Percentiles rank a stretch among this genome's conserved stretches.
phyloP scores from a whole-genome alignment of 2,797 vertebrate species.

The Lagorchestes hirsutus region DNA sequence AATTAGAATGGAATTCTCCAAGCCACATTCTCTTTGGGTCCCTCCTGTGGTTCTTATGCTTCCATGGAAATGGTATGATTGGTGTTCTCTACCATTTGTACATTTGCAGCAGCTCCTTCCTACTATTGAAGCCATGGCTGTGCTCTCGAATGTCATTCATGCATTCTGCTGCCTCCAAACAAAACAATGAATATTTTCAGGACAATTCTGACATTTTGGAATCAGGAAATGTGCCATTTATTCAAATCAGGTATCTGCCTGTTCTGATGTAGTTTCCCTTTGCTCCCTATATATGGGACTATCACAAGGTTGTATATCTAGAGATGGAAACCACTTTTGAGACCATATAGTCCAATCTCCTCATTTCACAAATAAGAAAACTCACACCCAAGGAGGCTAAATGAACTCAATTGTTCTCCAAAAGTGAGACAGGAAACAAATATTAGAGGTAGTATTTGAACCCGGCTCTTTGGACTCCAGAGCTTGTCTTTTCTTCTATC shows the following conservation, averaged over 20 bases:
- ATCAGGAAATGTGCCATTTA: background rate
- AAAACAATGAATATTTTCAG: background rate
- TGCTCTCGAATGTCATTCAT: background rate
- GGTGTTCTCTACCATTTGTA: background rate
- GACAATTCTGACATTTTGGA: background rate
- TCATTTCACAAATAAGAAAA: background rate
- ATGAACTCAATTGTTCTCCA: background rate
- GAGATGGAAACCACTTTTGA: background rate
- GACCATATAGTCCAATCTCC: background rate
- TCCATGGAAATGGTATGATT: background rate
- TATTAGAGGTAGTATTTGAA: background rate
- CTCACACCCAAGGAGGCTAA: background rate
- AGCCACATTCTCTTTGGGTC: background rate
- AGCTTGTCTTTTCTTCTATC: background rate
- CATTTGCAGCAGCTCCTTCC: background rate
- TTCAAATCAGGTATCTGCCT: background rate
- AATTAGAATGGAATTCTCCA: background rate
- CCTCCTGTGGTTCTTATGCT: background rate
- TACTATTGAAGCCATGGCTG: background rate
- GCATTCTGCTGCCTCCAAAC: background rate
- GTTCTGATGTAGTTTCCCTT: background rate
- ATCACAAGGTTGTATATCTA: background rate
- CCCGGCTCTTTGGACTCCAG: background rate
- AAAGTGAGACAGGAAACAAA: background rate
- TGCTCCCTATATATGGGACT: background rate